Evolutionary conservation across 2,113 vertebrate genomes (phyloP), one percentile per base, ranked within the genome.

Genomic region (Dipodomys stephensi): DNA sequence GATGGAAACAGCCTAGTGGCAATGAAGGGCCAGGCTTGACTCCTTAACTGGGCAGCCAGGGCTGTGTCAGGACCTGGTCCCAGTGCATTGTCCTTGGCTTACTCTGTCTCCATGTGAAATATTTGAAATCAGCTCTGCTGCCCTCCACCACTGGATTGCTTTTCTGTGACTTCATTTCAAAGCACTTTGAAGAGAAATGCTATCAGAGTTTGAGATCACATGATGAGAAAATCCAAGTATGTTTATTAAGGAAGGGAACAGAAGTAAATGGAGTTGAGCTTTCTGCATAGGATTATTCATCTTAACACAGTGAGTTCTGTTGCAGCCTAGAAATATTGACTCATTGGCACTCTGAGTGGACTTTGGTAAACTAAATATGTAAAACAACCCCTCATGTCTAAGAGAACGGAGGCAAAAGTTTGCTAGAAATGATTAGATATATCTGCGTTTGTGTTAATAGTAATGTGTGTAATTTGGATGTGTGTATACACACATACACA

Each of bases 171-270:
- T 90, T 88, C 72, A 20, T 13, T 72, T 69, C 22, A 18, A 83
- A 78, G 18, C 60, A 88, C 32, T 68, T 32, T 39, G 69, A 87
- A 96, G 73, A 69, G 62, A 90, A 92, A 73, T 76, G n/a, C 30
- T 84, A 88, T 83, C 32, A 44, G 49, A 71, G 67, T 90, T 62
- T 87, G 65, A 95, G 46, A 87, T 76, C 23, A 53, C 83, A 93
- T 30, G 68, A 94, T 81, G 88, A 95, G 87, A 64, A 90, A 81
- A 74, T 57, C 6, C 65, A 94, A 92, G 49, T 92, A 16, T 82
- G 28, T 76, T 96, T 67, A 73, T 90, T 80, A 90, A 76, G 74
- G 27, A 16, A 94, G 32, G 44, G 15, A 74, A 87, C 18, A 16
- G 25, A 60, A 12, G 44, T 44, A 90, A 35, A 64, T 32, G 22